Evolutionary conservation across 1,140 invertebrate genomes (phyloP), one percentile per base, ranked within the genome.

Genomic region (Drosophila subobscura): DNA sequence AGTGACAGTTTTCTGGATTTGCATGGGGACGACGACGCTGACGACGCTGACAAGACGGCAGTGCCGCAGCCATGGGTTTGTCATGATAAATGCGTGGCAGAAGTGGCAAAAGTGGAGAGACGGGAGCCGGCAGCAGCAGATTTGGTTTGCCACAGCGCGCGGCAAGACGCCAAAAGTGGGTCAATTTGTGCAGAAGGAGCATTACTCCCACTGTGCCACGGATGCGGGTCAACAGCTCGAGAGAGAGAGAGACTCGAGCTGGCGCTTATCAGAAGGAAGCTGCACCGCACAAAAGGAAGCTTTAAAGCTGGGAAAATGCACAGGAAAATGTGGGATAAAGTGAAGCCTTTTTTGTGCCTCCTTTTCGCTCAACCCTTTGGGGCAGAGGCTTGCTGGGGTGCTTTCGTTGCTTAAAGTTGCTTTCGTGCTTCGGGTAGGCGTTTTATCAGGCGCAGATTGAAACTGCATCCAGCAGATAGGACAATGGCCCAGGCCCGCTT

Each of bases 1-100:
- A 86, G 77, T 86, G 81, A 88, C 81, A 88, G 78, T 88, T 86
- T 86, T 78, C 78, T 71, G 83, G 81, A 78, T 86, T 88, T 86
- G 74, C 81, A 83, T 81, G 74, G 53, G 40, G 37, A 45, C 40
- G 45, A 52, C 47, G 37, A 25, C 57, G 44, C 56, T 63, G 59
- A 61, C 60, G 46, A 53, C 74, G 83, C 67, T 81, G 83, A 88
- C 81, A 75, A 37, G 33, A 10, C 78, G 81, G 65, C 83, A 74
- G 77, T 77, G 81, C 29, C 29, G 8, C 16, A 8, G 10, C 10
- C 33, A 37, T 33, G 29, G 29, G 29, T 33, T 86, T 85, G 81
- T 72, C 81, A 86, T 85, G 81, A 85, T 88, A 81, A 85, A 86
- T 85, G 83, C 73, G 73, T 80, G 68, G 72, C 79, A 71, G 60